Base-by-base conservation (phyloP, 2,888 invertebrate genomes). In the Xanthorhoe designata region DNA sequence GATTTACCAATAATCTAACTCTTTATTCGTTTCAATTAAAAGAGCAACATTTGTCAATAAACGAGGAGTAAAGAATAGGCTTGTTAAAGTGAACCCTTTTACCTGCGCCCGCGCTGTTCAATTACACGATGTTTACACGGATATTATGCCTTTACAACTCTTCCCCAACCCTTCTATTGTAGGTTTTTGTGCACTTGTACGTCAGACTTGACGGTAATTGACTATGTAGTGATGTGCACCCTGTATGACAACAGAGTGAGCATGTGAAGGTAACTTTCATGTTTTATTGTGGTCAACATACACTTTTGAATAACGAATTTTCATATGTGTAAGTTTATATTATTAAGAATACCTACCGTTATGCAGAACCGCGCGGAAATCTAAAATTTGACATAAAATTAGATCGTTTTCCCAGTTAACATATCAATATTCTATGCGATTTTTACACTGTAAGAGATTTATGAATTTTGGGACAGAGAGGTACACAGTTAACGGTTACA, bases 111-210 rank as follows among this genome's bases (percentile, higher is more conserved):
- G 89, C 83, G 81, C 79, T 79, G 80, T 81, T 82, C 88, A 90
- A 91, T 92, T 92, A 92, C 88, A 88, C 88, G 92, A 91, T 91
- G 87, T 89, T 92, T 92, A 92, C 90, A 92, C 90, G 92, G 85
- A 79, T 84, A 87, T 92, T 89, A 91, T 88, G 82, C 82, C 77
- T 85, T 84, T 84, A 84, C 83, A 89, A 89, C 88, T 82, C 88
- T 89, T 91, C 81, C 80, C 82, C 85, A 91, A 89, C 90, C 89
- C 90, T 91, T 90, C 87, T 74, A 86, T 90, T 91, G 88, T 88
- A 73, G 54, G 73, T 80, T 88, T 90, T 89, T 90, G 75, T 67
- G 83, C 91, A 91, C 91, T 91, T 91, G 90, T 79, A 74, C 78
- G 72, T 80, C 85, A 83, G 85, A 86, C 84, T 82, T 77, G 81